Evolutionary conservation across 2,797 vertebrate species (phyloP).

Genomic region (Thripadectes ignobilis): DNA sequence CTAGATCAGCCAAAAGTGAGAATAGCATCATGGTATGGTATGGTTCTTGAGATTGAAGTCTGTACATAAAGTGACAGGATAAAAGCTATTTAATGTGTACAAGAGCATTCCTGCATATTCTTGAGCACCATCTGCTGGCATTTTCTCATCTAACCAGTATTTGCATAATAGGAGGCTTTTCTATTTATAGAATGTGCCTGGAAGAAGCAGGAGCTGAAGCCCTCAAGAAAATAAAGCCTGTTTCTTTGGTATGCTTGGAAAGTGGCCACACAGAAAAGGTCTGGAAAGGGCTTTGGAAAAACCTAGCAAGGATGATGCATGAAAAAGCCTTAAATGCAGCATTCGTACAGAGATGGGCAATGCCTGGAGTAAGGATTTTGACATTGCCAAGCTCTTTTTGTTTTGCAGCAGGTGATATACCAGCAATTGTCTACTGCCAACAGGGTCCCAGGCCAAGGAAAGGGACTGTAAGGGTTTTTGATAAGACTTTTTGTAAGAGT

Average conservation of each 20-base stretch:
- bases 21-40: not conserved
- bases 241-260: not conserved
- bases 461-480: accelerated
- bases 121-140: slow-evolving; percentile 37
- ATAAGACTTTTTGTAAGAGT: not conserved
- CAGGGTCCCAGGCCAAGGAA: not conserved
- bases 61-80: not conserved
- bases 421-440: not conserved
- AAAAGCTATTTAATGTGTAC: not conserved
- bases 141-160: not conserved
- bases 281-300: not conserved
- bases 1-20: not conserved
- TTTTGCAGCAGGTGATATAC: not conserved
- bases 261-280: not conserved
- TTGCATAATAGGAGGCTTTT: not conserved
- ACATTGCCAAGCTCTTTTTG: not conserved
- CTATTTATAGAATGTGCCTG: not conserved
- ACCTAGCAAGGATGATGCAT: not conserved
- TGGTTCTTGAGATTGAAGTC: not conserved
- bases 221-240: not conserved
- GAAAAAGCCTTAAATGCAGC: not conserved
- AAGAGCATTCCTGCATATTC: not conserved
- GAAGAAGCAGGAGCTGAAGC: not conserved
- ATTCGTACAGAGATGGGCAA: not conserved
- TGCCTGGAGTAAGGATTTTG: not conserved